phyloP scores from a whole-genome alignment of 2,113 vertebrate species.

The Bos indicus region DNA sequence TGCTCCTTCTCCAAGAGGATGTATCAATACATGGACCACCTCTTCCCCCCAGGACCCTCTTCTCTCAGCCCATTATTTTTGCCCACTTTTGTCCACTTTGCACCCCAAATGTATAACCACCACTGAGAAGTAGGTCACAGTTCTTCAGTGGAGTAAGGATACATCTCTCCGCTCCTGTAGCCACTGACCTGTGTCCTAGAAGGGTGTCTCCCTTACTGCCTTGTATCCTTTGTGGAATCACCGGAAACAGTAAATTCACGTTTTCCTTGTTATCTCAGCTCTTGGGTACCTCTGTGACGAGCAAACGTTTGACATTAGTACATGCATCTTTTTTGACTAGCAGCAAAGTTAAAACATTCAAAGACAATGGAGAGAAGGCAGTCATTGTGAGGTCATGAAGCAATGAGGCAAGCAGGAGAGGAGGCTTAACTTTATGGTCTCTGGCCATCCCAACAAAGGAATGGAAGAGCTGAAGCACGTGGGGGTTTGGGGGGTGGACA shows the following conservation, averaged over 20 bases:
- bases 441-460: neutral
- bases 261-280: neutral
- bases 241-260: fast-evolving
- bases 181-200: neutral
- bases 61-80: neutral
- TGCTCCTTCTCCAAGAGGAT: neutral
- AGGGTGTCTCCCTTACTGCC: neutral
- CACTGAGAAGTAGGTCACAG: neutral
- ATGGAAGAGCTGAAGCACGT: neutral
- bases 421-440: neutral
- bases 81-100: neutral
- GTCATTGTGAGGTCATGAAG: neutral
- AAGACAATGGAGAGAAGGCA: neutral
- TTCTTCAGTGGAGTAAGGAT: neutral
- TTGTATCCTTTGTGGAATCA: neutral
- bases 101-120: neutral
- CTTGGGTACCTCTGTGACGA: neutral
- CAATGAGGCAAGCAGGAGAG: neutral
- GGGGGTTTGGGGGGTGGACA: neutral
- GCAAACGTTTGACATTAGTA: neutral
- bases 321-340: neutral
- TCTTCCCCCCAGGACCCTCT: neutral
- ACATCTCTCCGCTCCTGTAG: neutral
- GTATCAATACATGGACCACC: neutral
- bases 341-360: neutral